These are phyloP conservation scores for Aphaenogaster ashmeadi DNA, from an alignment of 1,140 invertebrate species.

Conservation along the genomic window DNA sequence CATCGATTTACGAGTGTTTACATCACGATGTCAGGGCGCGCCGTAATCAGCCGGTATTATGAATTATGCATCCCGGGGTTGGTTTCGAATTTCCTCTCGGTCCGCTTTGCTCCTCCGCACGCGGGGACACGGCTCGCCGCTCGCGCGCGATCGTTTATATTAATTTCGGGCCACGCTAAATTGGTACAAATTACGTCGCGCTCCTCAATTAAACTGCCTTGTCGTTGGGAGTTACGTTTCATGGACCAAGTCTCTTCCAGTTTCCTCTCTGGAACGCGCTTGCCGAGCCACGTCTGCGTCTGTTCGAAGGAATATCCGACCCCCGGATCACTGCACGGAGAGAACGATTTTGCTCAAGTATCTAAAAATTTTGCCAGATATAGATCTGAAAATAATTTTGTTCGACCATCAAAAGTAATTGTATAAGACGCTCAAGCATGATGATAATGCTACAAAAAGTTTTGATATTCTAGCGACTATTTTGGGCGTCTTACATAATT, in stretches of 20 bases:
- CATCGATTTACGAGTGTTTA: slow-evolving; percentile 78
- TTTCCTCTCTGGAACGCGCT: background rate
- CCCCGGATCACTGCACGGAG: too few species aligned
- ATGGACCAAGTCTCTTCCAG: background rate
- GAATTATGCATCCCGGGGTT: slow-evolving; percentile 75
- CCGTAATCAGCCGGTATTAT: slow-evolving; percentile 66
- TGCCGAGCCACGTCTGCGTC: background rate
- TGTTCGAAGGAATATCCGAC: background rate
- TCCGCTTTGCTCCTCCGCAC: background rate
- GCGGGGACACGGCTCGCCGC: background rate
- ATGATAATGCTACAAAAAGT: too few species aligned
- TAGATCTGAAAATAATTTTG: too few species aligned
- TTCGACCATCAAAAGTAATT: too few species aligned
- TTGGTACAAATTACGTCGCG: slow-evolving; percentile 55
- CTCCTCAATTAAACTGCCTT: slow-evolving; percentile 51
- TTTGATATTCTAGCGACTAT: too few species aligned
- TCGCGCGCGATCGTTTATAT: background rate
- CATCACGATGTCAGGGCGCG: slow-evolving; percentile 67
- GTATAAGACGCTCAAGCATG: too few species aligned
- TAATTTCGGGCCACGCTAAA: slow-evolving; percentile 60
- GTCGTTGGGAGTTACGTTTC: background rate
- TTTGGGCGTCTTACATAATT: too few species aligned
- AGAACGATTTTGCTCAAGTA: too few species aligned
- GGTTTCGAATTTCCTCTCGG: slow-evolving; percentile 59
- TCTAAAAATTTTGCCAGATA: too few species aligned